Percentiles rank a stretch among this genome's conserved stretches.
These are phyloP conservation scores for Ophonus ardosiacus DNA, from an alignment of 2,888 invertebrate genomes.

Conservation along the genomic window DNA sequence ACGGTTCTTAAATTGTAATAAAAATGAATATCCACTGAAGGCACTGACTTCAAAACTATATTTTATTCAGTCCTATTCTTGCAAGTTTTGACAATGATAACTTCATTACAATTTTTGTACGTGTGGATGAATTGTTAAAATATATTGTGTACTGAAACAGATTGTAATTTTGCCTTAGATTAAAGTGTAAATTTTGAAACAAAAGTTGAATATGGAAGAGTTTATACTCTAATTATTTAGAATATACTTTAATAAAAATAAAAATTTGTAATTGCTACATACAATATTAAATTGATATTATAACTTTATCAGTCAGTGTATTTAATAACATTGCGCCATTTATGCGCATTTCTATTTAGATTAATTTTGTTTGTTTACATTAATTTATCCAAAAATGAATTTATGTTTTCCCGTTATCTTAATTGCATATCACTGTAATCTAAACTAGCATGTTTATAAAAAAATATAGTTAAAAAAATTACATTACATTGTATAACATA, in stretches of 20 bases:
- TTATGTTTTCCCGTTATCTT: conserved; percentile 27
- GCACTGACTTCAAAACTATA: too few relatives aligned
- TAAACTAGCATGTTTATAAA: conserved; percentile 10
- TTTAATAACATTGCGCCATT: neutral
- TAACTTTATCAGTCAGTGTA: neutral
- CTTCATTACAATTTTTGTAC: neutral
- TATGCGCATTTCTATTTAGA: conserved; percentile 9
- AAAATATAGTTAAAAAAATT: conserved; percentile 8
- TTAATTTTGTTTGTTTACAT: conserved; percentile 9
- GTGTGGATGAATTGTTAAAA: too few relatives aligned
- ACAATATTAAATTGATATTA: neutral
- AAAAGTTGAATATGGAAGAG: neutral
- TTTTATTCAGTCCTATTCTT: neutral
- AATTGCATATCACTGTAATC: conserved; percentile 19
- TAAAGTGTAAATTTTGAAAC: too few relatives aligned
- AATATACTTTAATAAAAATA: neutral
- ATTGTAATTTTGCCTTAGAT: too few relatives aligned
- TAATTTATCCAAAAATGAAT: conserved; percentile 33
- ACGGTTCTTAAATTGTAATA: neutral
- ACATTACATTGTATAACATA: neutral
- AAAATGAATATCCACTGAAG: neutral
- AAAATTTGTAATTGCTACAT: neutral
- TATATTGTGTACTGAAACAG: too few relatives aligned
- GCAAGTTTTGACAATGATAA: neutral
- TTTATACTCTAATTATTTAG: neutral